Evolutionary conservation across 2,113 vertebrate species (phyloP).

Genomic region (Chloroceryle aenea): DNA sequence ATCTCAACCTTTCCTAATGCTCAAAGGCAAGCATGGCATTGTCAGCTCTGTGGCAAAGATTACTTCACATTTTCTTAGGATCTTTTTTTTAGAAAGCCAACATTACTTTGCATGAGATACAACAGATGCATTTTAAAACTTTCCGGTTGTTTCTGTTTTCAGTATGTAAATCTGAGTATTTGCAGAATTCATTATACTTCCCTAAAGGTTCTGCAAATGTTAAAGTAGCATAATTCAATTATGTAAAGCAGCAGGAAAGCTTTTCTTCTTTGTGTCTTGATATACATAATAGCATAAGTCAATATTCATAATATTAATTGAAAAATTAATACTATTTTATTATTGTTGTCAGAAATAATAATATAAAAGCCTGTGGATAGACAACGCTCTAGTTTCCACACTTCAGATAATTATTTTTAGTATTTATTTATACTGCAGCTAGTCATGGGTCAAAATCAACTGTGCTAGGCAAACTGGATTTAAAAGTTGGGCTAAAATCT

Average conservation of each 20-base stretch:
- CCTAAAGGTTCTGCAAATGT: slow-evolving; percentile 41
- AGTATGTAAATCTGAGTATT: not conserved
- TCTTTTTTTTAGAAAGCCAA: not conserved
- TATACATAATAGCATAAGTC: slow-evolving; percentile 28
- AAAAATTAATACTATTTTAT: slow-evolving; percentile 18
- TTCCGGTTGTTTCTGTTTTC: not conserved
- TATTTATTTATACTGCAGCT: not conserved
- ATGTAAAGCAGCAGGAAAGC: slow-evolving; percentile 44
- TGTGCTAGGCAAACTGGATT: not conserved
- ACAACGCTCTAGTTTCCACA: not conserved
- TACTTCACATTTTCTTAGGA: not conserved
- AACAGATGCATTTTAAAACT: not conserved
- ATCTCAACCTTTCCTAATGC: not conserved
- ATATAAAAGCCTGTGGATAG: not conserved
- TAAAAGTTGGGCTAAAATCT: not conserved
- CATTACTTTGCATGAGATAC: not conserved
- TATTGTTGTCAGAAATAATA: slow-evolving; percentile 17
- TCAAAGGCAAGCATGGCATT: not conserved
- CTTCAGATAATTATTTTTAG: not conserved
- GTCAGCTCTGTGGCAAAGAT: not conserved
- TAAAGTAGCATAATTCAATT: slow-evolving; percentile 49
- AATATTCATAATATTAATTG: slow-evolving; percentile 49
- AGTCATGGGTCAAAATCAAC: not conserved
- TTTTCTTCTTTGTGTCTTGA: slow-evolving; percentile 22
- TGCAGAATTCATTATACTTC: slow-evolving; percentile 41